Evolutionary conservation across 2,797 vertebrate genomes (phyloP).

Genomic region (Lateolabrax maculatus): DNA sequence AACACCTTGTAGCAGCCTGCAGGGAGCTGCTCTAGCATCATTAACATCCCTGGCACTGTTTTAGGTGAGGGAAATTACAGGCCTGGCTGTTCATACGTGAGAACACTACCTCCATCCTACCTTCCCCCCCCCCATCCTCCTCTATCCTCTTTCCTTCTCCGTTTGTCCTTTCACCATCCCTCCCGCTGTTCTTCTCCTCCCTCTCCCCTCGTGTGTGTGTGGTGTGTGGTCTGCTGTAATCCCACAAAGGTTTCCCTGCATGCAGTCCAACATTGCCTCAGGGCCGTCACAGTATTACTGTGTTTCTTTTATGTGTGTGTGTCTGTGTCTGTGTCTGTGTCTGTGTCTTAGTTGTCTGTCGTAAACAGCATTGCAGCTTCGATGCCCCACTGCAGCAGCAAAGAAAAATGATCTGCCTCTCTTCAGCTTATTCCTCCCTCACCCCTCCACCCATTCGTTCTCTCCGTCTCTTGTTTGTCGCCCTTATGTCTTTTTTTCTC

Average conservation of each 20-base stretch:
- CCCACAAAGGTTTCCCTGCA: constrained; percentile 43
- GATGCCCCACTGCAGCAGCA: constrained; percentile 38
- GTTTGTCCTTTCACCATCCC: not conserved
- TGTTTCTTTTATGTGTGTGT: constrained; percentile 18
- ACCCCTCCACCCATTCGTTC: not conserved
- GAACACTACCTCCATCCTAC: constrained; percentile 4
- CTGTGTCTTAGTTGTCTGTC: too few relatives aligned
- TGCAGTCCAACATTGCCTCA: constrained; percentile 34
- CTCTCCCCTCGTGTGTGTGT: not conserved
- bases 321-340: constrained; percentile 10
- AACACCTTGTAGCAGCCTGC: constrained; percentile 60
- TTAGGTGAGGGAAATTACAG: constrained; percentile 37
- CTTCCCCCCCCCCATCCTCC: constrained; percentile 6
- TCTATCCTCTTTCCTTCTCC: not conserved
- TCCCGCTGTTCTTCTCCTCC: not conserved
- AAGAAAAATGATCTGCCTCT: constrained; percentile 19
- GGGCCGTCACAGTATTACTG: constrained; percentile 2
- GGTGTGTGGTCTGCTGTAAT: constrained; percentile 38
- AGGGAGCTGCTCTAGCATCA: constrained; percentile 36
- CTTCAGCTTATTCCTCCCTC: not conserved
- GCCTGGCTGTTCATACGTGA: constrained; percentile 42
- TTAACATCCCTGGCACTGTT: constrained; percentile 59
- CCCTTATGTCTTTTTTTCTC: not conserved
- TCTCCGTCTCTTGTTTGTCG: not conserved
- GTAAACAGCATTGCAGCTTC: constrained; percentile 44